These are phyloP conservation scores for Siniperca scherzeri DNA, from an alignment of 2,797 vertebrate genomes.

Conservation along the genomic window DNA sequence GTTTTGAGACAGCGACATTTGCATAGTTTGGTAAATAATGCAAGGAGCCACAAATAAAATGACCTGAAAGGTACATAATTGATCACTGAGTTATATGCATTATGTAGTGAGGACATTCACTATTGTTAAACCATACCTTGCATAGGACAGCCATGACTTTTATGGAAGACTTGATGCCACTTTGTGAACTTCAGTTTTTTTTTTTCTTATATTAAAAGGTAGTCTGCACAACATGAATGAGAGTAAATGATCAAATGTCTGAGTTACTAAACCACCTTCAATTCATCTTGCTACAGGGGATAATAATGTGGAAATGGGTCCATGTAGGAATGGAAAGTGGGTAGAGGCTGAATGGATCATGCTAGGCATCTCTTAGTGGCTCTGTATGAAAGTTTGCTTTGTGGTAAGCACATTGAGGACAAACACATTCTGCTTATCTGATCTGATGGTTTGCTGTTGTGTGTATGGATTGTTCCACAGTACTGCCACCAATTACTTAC, in stretches of 20 bases:
- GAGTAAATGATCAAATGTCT: neutral
- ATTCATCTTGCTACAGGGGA: neutral
- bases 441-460: slow-evolving; percentile 71
- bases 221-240: neutral
- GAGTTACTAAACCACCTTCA: slow-evolving; percentile 9
- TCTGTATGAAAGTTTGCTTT: slow-evolving; percentile 55
- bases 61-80: neutral
- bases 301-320: slow-evolving; percentile 7
- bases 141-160: neutral
- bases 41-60: neutral
- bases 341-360: slow-evolving; percentile 34
- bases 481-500: slow-evolving; percentile 71
- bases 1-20: neutral
- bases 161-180: neutral
- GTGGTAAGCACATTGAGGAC: slow-evolving; percentile 49
- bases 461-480: slow-evolving; percentile 68
- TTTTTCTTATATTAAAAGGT: neutral
- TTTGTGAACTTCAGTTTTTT: neutral
- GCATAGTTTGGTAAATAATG: neutral
- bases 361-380: slow-evolving; percentile 30
- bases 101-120: too few species aligned
- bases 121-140: neutral
- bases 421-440: slow-evolving; percentile 65
- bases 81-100: neutral
- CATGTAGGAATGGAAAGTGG: slow-evolving; percentile 31